Conservation (phyloP, 1,140 invertebrate species). For the Neocloeon triangulifer region DNA sequence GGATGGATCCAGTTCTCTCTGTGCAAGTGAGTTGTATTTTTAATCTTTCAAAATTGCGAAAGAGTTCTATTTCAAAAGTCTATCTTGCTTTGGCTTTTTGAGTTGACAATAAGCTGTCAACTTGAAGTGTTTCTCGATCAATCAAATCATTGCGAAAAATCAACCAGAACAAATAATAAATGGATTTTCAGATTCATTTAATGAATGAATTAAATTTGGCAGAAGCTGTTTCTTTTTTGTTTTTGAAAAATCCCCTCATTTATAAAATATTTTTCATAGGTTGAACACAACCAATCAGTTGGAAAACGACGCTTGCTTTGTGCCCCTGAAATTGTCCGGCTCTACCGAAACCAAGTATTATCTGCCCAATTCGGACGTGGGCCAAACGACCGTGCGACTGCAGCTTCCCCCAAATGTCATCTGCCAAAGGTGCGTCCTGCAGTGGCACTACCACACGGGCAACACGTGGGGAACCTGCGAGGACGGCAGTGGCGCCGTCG, state of each 20-base stretch:
- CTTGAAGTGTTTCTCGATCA: too few species aligned
- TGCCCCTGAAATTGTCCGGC: constrained; percentile 1
- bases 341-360: constrained; percentile 8
- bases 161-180: too few species aligned
- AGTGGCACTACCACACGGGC: constrained; percentile 35
- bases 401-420: constrained; percentile 25
- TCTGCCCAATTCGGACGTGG: constrained; percentile 11
- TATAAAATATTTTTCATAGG: too few species aligned
- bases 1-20: constrained; percentile 30
- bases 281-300: not conserved
- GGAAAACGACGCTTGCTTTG: constrained; percentile 3
- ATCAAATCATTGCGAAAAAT: too few species aligned
- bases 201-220: too few species aligned
- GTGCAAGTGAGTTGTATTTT: too few species aligned
- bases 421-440: constrained; percentile 38
- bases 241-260: not conserved
- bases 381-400: constrained; percentile 17
- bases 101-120: too few species aligned
- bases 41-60: too few species aligned
- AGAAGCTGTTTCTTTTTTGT: not conserved
- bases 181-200: too few species aligned
- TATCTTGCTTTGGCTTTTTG: too few species aligned
- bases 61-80: too few species aligned
- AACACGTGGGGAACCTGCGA: constrained; percentile 31
- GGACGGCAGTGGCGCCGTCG: constrained; percentile 17